These are phyloP conservation scores for Trachops cirrhosus DNA, from an alignment of 2,797 vertebrate genomes.

Conservation along the genomic window DNA sequence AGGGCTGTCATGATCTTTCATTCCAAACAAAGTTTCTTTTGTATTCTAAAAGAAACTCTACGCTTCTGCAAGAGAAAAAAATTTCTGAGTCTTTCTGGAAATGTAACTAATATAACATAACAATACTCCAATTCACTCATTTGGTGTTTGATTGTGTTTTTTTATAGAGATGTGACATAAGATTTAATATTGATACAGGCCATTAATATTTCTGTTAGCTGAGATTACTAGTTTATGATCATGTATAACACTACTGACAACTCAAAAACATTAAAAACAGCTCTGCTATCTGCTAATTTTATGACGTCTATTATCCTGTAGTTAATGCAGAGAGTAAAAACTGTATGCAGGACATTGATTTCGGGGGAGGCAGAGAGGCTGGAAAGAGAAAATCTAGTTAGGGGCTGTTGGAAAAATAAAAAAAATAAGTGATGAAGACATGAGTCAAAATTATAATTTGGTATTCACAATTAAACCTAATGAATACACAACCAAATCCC, in stretches of 20 bases:
- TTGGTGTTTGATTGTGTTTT: background rate
- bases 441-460: background rate
- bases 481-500: slow-evolving; percentile 8
- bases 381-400: slow-evolving; percentile 31
- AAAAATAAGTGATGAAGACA: background rate
- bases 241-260: background rate
- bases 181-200: background rate
- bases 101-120: background rate
- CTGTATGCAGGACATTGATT: background rate
- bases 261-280: background rate
- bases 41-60: slow-evolving; percentile 19
- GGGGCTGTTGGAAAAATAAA: background rate
- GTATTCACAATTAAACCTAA: background rate
- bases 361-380: background rate
- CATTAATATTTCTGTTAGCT: background rate
- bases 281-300: background rate
- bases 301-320: background rate
- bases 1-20: background rate
- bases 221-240: background rate
- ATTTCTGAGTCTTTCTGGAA: slow-evolving; percentile 35
- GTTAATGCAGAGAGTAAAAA: background rate
- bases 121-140: slow-evolving; percentile 7
- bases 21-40: slow-evolving; percentile 34
- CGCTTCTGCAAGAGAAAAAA: background rate
- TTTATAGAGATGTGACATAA: background rate